phyloP scores from a whole-genome alignment of 1,140 invertebrate genomes.

The Bombyx mandarina region DNA sequence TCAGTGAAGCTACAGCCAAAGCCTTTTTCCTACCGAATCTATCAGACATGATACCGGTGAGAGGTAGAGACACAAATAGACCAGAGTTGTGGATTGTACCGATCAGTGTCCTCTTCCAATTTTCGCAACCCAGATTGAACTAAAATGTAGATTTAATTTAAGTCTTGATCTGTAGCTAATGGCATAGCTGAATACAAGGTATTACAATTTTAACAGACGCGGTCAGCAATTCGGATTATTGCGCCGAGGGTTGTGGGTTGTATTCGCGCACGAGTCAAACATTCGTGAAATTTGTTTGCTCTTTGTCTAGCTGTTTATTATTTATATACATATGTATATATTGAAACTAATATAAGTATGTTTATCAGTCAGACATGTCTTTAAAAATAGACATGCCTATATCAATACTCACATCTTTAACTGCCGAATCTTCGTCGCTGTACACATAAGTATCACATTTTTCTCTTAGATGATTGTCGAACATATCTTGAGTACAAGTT shows the following conservation, averaged over 20 bases:
- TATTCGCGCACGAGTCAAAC: too few relatives aligned
- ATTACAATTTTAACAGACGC: too few relatives aligned
- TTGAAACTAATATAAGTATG: too few relatives aligned
- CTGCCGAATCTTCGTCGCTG: slow-evolving; percentile 43
- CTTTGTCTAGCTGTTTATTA: too few relatives aligned
- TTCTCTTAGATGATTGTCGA: slow-evolving; percentile 18
- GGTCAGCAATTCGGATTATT: too few relatives aligned
- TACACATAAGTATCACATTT: slow-evolving; percentile 37
- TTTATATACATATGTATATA: too few relatives aligned
- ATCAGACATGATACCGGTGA: slow-evolving; percentile 79
- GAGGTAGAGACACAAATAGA: slow-evolving; percentile 77
- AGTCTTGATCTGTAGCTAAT: background rate
- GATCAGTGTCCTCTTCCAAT: slow-evolving; percentile 79
- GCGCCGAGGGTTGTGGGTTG: too few relatives aligned
- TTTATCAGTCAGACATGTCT: too few relatives aligned
- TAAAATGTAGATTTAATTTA: slow-evolving; percentile 21
- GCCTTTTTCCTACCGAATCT: slow-evolving; percentile 74
- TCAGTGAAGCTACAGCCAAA: slow-evolving; percentile 71
- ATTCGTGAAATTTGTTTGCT: too few relatives aligned
- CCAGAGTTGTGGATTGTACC: slow-evolving; percentile 81
- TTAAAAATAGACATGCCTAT: too few relatives aligned
- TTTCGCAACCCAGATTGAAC: slow-evolving; percentile 63
- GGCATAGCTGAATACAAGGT: too few relatives aligned
- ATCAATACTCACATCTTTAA: slow-evolving; percentile 50
- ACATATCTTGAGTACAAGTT: slow-evolving; percentile 24